Evolutionary conservation across 2,888 invertebrate species (phyloP).

Genomic region (Pyrrhosoma nymphula): DNA sequence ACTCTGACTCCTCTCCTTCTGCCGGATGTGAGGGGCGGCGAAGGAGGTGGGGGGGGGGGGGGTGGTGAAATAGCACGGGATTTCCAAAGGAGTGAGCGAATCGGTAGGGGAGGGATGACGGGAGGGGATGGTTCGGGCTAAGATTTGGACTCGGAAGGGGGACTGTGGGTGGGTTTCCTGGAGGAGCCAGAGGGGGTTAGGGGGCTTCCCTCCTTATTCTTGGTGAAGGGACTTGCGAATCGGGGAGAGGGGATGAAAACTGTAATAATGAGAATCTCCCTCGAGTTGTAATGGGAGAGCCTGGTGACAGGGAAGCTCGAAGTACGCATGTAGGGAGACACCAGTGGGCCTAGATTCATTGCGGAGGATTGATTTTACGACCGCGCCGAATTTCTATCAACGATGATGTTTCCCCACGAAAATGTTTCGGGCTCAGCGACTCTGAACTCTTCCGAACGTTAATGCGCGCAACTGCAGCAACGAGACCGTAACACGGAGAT

Average conservation of each 20-base stretch:
- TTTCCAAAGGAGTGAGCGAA: not conserved
- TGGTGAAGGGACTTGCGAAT: not conserved
- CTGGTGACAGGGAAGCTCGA: not conserved
- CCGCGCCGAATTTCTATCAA: slow-evolving; percentile 1
- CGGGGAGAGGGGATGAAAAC: not conserved
- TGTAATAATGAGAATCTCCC: slow-evolving; percentile 9
- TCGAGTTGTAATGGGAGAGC: not conserved
- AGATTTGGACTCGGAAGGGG: slow-evolving; percentile 13
- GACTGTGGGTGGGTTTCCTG: not conserved
- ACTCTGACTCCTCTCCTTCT: not conserved
- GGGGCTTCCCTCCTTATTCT: not conserved
- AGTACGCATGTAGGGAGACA: not conserved
- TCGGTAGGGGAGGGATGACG: no score
- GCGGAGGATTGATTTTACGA: not conserved
- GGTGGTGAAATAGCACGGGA: slow-evolving; percentile 25
- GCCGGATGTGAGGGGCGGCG: not conserved
- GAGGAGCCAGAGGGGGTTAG: not conserved
- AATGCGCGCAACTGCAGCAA: not conserved
- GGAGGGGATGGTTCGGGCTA: not conserved
- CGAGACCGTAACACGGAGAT: not conserved
- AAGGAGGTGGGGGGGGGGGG: not conserved
- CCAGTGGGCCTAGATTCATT: not conserved
- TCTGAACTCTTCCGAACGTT: not conserved
- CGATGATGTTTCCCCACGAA: slow-evolving; percentile 16
- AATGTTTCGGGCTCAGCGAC: not conserved